These are phyloP conservation scores for Zelleria hepariella DNA, from an alignment of 2,888 invertebrate genomes.

Conservation along the genomic window DNA sequence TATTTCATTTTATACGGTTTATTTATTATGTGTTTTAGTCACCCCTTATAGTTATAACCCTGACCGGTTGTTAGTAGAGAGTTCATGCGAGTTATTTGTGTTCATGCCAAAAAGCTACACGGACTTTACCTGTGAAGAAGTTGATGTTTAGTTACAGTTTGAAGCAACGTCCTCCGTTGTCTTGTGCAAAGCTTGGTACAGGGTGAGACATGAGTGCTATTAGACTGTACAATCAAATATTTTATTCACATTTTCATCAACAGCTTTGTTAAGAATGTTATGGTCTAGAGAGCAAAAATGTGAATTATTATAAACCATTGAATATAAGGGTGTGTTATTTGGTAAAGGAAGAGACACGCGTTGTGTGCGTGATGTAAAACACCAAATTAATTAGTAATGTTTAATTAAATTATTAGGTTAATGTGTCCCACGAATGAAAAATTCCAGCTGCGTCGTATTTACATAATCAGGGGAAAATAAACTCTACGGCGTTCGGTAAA, in stretches of 20 bases:
- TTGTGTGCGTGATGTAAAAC: not conserved
- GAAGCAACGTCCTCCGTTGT: conserved; percentile 57
- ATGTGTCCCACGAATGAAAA: not conserved
- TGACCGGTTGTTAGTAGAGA: conserved; percentile 18
- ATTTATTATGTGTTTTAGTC: not conserved
- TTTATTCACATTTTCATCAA: not conserved
- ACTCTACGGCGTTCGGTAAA: not conserved
- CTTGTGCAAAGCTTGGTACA: conserved; percentile 43
- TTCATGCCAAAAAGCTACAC: conserved; percentile 66
- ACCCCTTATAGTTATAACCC: not conserved
- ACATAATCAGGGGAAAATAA: not conserved
- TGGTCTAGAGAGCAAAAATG: not conserved
- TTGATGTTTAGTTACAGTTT: conserved; percentile 48
- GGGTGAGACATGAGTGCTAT: not conserved
- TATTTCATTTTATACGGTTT: not conserved
- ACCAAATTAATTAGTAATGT: conserved; percentile 1
- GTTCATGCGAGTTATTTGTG: conserved; percentile 24
- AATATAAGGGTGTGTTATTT: not conserved
- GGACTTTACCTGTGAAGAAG: conserved; percentile 62
- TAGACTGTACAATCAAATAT: not conserved
- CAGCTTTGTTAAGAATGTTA: not conserved
- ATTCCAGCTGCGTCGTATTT: not conserved
- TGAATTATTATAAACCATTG: not conserved
- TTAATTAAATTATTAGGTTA: conserved; percentile 2
- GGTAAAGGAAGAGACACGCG: not conserved